These are phyloP conservation scores for Melanogrammus aeglefinus DNA, from an alignment of 2,797 vertebrate genomes.

Conservation along the genomic window DNA sequence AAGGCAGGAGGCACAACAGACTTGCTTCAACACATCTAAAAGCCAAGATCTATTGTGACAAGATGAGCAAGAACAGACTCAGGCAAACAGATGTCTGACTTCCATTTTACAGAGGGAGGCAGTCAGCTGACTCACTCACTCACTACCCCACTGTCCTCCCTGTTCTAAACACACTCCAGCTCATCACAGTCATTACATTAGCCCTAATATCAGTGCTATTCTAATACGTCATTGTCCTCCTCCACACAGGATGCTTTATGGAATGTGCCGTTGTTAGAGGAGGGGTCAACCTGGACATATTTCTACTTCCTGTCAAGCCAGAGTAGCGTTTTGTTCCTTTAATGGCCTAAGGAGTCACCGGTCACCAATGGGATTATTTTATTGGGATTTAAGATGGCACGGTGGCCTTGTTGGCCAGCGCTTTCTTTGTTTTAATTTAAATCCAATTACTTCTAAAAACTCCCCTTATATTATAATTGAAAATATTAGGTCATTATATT, in stretches of 20 bases:
- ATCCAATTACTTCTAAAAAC: neutral
- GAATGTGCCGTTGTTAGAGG: neutral
- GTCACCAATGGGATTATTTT: neutral
- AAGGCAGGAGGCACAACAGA: neutral
- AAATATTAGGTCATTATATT: neutral
- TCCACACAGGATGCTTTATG: neutral
- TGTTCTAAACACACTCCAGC: neutral
- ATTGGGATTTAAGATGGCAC: neutral
- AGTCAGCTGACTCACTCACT: conserved; percentile 52
- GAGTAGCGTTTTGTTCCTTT: neutral
- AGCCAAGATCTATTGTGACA: neutral
- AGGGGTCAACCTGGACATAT: neutral
- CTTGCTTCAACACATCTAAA: neutral
- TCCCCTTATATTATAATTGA: neutral
- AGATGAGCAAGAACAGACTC: conserved; percentile 27
- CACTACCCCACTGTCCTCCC: neutral
- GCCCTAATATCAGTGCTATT: neutral
- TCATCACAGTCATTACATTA: neutral
- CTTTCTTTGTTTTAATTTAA: neutral
- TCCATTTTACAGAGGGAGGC: conserved; percentile 37
- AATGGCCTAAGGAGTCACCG: neutral
- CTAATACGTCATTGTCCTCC: neutral
- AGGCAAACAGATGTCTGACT: conserved; percentile 41
- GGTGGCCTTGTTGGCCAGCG: neutral
- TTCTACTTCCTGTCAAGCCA: neutral